Evolutionary conservation across 2,113 vertebrate species (phyloP).

Genomic region (Notothenia coriiceps): DNA sequence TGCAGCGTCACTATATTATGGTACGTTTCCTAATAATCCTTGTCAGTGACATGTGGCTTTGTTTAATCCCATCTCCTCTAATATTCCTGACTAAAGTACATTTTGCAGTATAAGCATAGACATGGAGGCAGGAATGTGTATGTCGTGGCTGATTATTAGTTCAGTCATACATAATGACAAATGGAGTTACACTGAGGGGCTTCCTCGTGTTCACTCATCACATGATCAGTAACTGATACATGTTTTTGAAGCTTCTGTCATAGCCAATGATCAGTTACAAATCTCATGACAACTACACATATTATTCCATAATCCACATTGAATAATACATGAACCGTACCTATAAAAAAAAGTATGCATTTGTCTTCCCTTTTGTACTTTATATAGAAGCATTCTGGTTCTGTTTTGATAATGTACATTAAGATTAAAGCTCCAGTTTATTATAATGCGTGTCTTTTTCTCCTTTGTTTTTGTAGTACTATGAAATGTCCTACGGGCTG

Average conservation of each 20-base stretch:
- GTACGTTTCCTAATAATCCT: conserved; percentile 76
- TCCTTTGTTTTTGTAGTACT: conserved; percentile 85
- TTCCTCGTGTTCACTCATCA: background rate
- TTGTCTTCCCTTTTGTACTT: background rate
- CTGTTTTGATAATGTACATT: background rate
- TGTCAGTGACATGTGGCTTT: background rate
- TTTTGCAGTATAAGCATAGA: background rate
- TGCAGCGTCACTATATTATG: conserved; percentile 99
- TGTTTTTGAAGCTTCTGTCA: background rate
- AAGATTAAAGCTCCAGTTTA: background rate
- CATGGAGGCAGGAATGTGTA: background rate
- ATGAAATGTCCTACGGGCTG: conserved; percentile 98
- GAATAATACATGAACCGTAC: background rate
- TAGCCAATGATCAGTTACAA: background rate
- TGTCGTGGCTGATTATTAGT: background rate
- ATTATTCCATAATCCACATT: background rate
- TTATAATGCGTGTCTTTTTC: background rate
- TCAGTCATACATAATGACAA: background rate
- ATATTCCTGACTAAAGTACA: background rate
- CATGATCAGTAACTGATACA: background rate
- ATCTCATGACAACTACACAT: background rate
- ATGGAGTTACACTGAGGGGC: background rate
- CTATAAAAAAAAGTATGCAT: background rate
- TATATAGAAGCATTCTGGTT: background rate
- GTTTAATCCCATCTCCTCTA: background rate